These are phyloP conservation scores for Agrilus cyanescens DNA, from an alignment of 2,888 invertebrate species.

Conservation along the genomic window DNA sequence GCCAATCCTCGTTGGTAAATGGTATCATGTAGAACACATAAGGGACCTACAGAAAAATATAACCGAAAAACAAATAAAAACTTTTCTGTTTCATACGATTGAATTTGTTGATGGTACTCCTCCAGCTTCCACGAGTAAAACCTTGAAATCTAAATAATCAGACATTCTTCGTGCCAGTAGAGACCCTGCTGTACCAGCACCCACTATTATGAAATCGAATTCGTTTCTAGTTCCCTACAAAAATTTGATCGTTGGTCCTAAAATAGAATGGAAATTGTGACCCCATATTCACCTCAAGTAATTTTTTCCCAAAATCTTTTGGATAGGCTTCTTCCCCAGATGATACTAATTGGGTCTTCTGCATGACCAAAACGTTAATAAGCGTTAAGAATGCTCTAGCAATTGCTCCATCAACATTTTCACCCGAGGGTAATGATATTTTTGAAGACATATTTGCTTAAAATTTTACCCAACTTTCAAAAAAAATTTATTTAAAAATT, in stretches of 20 bases:
- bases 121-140: conserved; percentile 31
- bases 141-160: conserved; percentile 29
- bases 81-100: conserved; percentile 13
- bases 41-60: conserved; percentile 17
- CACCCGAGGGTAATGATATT: background rate
- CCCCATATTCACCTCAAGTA: conserved; percentile 18
- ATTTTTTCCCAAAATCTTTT: conserved; percentile 16
- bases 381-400: conserved; percentile 22
- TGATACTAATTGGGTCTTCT: conserved; percentile 19
- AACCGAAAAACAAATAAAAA: background rate
- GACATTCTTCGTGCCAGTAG: conserved; percentile 38
- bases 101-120: conserved; percentile 21
- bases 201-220: conserved; percentile 38
- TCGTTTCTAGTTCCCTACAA: conserved; percentile 9
- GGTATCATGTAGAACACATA: conserved; percentile 19
- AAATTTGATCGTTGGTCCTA: background rate
- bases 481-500: too few species aligned
- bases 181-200: conserved; percentile 40
- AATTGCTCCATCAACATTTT: conserved; percentile 18
- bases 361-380: conserved; percentile 22
- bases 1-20: conserved; percentile 25
- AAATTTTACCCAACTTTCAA: too few species aligned
- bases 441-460: too few species aligned
- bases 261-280: too few species aligned
- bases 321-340: conserved; percentile 17